Base-by-base conservation (phyloP, 53 echinoderm and acorn worm genomes). In the Arbacia lixula region DNA sequence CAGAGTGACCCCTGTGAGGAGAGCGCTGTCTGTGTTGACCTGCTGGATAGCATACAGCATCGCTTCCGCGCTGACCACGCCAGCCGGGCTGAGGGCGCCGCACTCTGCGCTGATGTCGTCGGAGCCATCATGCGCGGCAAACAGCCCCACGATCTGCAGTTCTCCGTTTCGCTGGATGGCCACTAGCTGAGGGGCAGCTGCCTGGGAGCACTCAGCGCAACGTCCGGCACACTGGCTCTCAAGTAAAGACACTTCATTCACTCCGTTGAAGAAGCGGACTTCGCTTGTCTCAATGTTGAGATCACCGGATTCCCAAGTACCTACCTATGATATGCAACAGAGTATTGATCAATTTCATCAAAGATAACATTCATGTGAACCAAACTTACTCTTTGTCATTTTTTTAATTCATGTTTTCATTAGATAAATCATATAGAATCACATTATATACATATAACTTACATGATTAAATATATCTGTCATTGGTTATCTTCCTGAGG, bases 61-160 rank as follows among this genome's bases (percentile, higher is more conserved):
- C 10, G 96, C 93, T 73, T 96, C 96, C 20, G 93, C 67, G 43
- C 91, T 85, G 12, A 93, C 22, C 0, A 93, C 50, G 14, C 96
- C 96, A 3, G 66, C 57, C 0, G 85, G 68, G 10, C 93, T 26
- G 12, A 93, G 61, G n/a, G 65, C 38, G 5, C 96, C 91, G 25
- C 96, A 96, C 20, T 82, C 88, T 1, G 58, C 64, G 0, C 35
- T 37, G 50, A 86, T 58, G 43, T 91, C 87, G 12, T 85, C 63
- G 0, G 85, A 30, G 21, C 60, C 25, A 3, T 71, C 87, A 43
- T 93, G 96, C 3, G 89, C 78, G n/a, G 89, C 93, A 56, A 96
- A 88, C 27, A 96, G 58, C 1, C 71, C 93, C 33, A 91, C 87
- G 22, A 96, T 93, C 54, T 91, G 93, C 11, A 96, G 79, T 30